phyloP scores from a whole-genome alignment of 2,113 vertebrate species.

The Ptychochromis oligacanthus region DNA sequence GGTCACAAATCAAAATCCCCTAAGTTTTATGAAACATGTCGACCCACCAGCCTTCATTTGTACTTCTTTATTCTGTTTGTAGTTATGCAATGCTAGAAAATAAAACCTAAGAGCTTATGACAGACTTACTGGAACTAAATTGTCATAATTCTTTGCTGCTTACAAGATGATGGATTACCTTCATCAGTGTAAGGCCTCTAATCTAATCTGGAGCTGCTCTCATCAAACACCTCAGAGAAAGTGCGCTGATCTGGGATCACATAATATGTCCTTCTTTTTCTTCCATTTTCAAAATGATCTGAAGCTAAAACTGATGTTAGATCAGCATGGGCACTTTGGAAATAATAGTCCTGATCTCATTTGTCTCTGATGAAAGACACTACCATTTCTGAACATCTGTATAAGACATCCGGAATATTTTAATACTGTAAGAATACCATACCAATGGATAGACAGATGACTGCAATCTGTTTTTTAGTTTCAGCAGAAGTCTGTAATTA shows the following conservation, averaged over 20 bases:
- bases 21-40: slow-evolving; percentile 55
- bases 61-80: slow-evolving; percentile 67
- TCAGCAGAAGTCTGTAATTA: slow-evolving; percentile 35
- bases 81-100: slow-evolving; percentile 49
- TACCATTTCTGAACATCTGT: slow-evolving; percentile 5
- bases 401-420: neutral
- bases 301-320: slow-evolving; percentile 59
- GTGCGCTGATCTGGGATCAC: slow-evolving; percentile 65
- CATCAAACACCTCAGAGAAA: slow-evolving; percentile 71
- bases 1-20: slow-evolving; percentile 71
- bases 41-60: slow-evolving; percentile 54
- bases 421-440: neutral
- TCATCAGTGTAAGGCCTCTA: slow-evolving; percentile 70
- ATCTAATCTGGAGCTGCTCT: slow-evolving; percentile 71
- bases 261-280: slow-evolving; percentile 69
- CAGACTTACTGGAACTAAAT: slow-evolving; percentile 66
- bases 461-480: slow-evolving; percentile 26
- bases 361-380: slow-evolving; percentile 50
- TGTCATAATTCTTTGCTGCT: slow-evolving; percentile 69
- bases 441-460: neutral
- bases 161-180: slow-evolving; percentile 77
- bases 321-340: slow-evolving; percentile 66
- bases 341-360: slow-evolving; percentile 62
- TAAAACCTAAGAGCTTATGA: slow-evolving; percentile 65
- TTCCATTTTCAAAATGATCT: slow-evolving; percentile 61